phyloP scores from a whole-genome alignment of 1,140 invertebrate genomes.

The Scaptomyza hsui region DNA sequence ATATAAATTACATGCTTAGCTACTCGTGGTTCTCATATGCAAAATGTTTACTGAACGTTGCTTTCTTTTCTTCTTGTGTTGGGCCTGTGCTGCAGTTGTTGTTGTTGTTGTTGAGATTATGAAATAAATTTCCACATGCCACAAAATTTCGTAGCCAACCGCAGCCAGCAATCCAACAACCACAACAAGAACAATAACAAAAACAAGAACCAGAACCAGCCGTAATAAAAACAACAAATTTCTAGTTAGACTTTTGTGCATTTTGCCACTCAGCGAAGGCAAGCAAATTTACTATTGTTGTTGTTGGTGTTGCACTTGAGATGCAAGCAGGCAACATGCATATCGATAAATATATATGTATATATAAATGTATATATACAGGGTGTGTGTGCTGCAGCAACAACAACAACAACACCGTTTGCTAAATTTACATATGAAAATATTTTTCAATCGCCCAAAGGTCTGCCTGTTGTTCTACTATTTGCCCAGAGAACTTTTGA shows the following conservation, averaged over 20 bases:
- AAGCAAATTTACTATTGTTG: conserved; percentile 31
- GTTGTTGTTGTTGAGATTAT: conserved; percentile 54
- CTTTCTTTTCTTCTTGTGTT: conserved; percentile 14
- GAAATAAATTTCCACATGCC: conserved; percentile 81
- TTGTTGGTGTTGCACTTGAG: conserved; percentile 68
- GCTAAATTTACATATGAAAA: conserved; percentile 70
- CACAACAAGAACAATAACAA: conserved; percentile 46
- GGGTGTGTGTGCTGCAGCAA: background rate
- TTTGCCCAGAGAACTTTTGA: conserved; percentile 50
- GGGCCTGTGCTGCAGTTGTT: conserved; percentile 28
- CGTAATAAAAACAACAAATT: conserved; percentile 41
- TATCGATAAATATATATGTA: conserved; percentile 40
- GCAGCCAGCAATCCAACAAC: conserved; percentile 43
- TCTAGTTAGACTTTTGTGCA: conserved; percentile 37
- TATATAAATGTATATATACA: background rate
- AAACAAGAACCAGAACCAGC: conserved; percentile 20
- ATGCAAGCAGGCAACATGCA: conserved; percentile 65
- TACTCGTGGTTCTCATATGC: conserved; percentile 58
- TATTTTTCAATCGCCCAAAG: conserved; percentile 73
- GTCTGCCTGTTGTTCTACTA: conserved; percentile 37
- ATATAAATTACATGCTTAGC: conserved; percentile 64
- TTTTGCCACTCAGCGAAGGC: conserved; percentile 41
- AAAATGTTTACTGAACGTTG: conserved; percentile 21
- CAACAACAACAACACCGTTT: conserved; percentile 43
- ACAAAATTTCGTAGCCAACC: conserved; percentile 69